Base-by-base conservation (phyloP, 2,888 invertebrate species). In the Leptopilina myrica region DNA sequence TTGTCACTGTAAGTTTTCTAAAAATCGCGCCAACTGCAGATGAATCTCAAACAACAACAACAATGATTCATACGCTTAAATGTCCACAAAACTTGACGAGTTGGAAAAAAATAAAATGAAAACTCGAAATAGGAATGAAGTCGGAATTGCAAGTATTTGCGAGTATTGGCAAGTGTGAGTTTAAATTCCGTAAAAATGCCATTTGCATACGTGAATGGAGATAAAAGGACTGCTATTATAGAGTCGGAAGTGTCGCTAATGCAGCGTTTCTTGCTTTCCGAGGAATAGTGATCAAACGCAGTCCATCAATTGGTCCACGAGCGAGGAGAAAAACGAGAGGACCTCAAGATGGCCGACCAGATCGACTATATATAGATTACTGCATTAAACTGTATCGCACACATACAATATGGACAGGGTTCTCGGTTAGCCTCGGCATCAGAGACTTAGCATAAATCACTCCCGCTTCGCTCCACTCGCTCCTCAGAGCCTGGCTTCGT, bases 401-500 rank as follows among this genome's bases (percentile, higher is more conserved):
- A 11, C 46, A 79, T 79, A 77, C 78, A 82, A 82, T 83, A 86
- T 84, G 86, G 84, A 83, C 87, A 78, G 85, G 86, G 87, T 88
- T 88, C 89, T 87, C 86, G 85, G 86, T 86, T 88, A 86, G 86
- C 88, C 88, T 81, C 81, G 85, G 88, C 89, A 87, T 88, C 88
- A 85, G 85, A 87, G 89, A 88, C 89, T 90, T 87, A 87, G 90
- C 90, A 91, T 91, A 91, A 91, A 91, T 91, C 91, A 91, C 90
- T 90, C 90, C 89, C 89, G 89, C 89, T 87, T 80, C 82, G 83
- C 84, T 83, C 82, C 80, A 84, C 84, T 84, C 84, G 84, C 83
- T 83, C 81, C 79, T 80, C 76, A 84, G 49, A 49, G 81, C 79
- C 82, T 79, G 82, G 78, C 84, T 69, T 49, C 73, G 26, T 56